Conservation (phyloP, 2,888 invertebrate species). For the Leucoma salicis region DNA sequence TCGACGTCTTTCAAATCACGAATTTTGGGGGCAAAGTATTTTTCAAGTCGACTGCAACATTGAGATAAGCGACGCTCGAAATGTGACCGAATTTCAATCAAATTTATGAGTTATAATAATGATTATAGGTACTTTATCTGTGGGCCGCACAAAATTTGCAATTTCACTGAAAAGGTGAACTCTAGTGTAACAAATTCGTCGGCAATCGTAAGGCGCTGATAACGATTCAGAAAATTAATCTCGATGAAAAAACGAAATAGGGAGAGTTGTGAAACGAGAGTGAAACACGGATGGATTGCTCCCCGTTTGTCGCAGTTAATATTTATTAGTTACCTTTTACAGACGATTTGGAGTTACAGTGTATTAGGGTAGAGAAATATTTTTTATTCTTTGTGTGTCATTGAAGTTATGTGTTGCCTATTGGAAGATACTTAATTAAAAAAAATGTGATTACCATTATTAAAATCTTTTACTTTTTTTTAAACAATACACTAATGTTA, state of each 20-base stretch:
- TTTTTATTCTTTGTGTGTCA: slow-evolving; percentile 1
- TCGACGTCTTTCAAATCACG: slow-evolving; percentile 57
- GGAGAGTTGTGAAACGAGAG: slow-evolving; percentile 49
- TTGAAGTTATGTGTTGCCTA: too few relatives aligned
- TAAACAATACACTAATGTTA: too few relatives aligned
- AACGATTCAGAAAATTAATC: slow-evolving; percentile 78
- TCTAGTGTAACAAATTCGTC: slow-evolving; percentile 77
- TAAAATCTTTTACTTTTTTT: too few relatives aligned
- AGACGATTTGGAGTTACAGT: slow-evolving; percentile 36
- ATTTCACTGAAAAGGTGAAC: slow-evolving; percentile 79
- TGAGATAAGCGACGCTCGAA: slow-evolving; percentile 73
- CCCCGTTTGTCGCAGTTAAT: slow-evolving; percentile 50
- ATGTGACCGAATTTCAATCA: slow-evolving; percentile 81
- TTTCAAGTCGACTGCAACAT: slow-evolving; percentile 78
- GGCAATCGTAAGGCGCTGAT: slow-evolving; percentile 78
- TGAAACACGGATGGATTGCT: slow-evolving; percentile 51
- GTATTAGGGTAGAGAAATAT: slow-evolving; percentile 9
- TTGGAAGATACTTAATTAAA: too few relatives aligned
- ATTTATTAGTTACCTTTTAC: slow-evolving; percentile 47
- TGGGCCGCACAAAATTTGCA: slow-evolving; percentile 75
- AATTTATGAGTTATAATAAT: slow-evolving; percentile 82
- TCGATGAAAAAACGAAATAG: slow-evolving; percentile 59
- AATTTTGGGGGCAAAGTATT: slow-evolving; percentile 61
- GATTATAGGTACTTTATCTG: slow-evolving; percentile 79
- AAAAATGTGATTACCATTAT: too few relatives aligned